These are phyloP conservation scores for Drosophila nr. medialis DNA, from an alignment of 2,888 invertebrate species.

Conservation along the genomic window DNA sequence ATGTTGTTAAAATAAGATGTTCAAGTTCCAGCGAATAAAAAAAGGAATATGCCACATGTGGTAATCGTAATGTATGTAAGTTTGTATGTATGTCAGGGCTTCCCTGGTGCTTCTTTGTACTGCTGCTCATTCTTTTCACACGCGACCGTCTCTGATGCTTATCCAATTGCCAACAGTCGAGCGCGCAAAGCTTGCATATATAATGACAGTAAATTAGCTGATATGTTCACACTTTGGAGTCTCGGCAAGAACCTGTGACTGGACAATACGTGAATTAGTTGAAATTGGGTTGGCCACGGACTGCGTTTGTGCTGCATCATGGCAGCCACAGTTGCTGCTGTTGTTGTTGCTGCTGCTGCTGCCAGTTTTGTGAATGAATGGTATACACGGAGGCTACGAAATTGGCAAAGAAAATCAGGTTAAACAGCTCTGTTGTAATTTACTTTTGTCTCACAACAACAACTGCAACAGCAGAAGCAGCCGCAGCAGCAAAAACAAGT, in stretches of 20 bases:
- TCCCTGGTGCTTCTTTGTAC: conserved; percentile 5
- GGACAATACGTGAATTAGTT: conserved; percentile 57
- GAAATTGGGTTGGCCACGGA: conserved; percentile 52
- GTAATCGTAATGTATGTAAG: neutral
- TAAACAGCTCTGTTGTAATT: conserved; percentile 74
- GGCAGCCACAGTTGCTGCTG: conserved; percentile 9
- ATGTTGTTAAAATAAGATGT: neutral
- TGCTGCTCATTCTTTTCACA: conserved; percentile 48
- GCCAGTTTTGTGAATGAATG: conserved; percentile 69
- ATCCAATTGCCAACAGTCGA: conserved; percentile 27
- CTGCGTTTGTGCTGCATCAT: conserved; percentile 73
- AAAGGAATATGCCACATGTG: conserved; percentile 4
- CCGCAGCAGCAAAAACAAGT: conserved; percentile 37
- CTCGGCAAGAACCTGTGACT: conserved; percentile 26
- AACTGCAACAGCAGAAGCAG: conserved; percentile 14
- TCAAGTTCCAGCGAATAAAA: neutral
- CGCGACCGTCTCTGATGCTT: conserved; percentile 43
- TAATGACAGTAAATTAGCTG: conserved; percentile 59
- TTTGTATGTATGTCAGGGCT: conserved; percentile 8
- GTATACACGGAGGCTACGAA: conserved; percentile 51
- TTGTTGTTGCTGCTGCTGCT: conserved; percentile 15
- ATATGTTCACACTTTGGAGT: conserved; percentile 62
- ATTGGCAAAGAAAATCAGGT: conserved; percentile 74
- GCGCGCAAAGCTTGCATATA: conserved; percentile 36
- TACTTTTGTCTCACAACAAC: conserved; percentile 51